These are phyloP conservation scores for Neomorphus geoffroyi DNA, from an alignment of 2,797 vertebrate species.

Conservation along the genomic window DNA sequence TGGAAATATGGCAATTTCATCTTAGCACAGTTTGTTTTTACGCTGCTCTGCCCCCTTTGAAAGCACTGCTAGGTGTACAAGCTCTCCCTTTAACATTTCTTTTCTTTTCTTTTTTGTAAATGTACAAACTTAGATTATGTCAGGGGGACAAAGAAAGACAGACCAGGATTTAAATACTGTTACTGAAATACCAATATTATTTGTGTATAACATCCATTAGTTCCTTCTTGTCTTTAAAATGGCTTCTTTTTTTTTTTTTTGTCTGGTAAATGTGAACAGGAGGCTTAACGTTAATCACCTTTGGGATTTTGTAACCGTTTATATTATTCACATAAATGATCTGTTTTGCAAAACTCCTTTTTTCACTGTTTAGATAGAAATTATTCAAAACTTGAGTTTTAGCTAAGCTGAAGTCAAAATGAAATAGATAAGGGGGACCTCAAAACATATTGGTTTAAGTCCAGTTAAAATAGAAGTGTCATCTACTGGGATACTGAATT, in stretches of 20 bases:
- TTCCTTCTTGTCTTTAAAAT: neutral
- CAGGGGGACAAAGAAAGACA: neutral
- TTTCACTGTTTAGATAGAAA: neutral
- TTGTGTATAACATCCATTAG: neutral
- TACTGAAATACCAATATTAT: neutral
- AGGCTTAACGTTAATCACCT: neutral
- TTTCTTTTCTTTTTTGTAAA: neutral
- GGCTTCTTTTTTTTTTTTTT: neutral
- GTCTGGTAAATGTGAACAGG: neutral
- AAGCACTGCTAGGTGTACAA: neutral
- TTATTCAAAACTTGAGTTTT: neutral
- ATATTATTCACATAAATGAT: neutral
- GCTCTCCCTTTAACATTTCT: neutral
- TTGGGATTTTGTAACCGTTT: neutral
- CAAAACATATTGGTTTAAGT: neutral
- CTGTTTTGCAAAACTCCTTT: neutral
- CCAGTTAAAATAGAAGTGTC: neutral
- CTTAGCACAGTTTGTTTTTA: neutral
- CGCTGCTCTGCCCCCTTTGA: neutral
- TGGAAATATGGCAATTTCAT: neutral
- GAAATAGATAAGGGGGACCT: neutral
- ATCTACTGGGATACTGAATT: neutral
- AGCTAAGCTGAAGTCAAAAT: neutral
- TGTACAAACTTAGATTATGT: neutral
- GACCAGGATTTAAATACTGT: neutral